Conservation (phyloP, 2,113 vertebrate species). For the Psophia crepitans region DNA sequence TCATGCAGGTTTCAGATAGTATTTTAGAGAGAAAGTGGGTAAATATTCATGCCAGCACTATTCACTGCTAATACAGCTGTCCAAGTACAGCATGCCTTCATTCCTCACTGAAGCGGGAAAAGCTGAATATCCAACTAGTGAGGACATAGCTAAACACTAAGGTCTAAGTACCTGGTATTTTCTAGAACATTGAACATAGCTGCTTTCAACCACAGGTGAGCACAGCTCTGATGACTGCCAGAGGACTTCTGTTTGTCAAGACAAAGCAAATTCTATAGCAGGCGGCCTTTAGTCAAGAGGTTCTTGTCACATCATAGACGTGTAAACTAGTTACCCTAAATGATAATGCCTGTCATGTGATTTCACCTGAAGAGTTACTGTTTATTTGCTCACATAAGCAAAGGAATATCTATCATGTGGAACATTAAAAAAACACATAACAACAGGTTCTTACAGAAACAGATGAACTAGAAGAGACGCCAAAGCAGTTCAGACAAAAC, state of each 20-base stretch:
- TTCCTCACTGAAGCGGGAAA: not conserved
- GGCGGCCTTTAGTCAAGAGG: not conserved
- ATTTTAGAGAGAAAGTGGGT: not conserved
- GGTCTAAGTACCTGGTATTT: not conserved
- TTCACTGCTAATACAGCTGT: not conserved
- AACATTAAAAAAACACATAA: not conserved
- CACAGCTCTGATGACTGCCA: not conserved
- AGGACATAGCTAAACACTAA: not conserved
- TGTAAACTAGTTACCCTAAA: not conserved
- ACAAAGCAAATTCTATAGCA: not conserved
- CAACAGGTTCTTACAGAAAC: not conserved
- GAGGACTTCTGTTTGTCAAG: not conserved
- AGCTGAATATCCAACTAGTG: not conserved
- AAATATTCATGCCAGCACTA: not conserved
- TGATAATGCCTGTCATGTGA: rapidly evolving
- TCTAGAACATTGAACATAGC: not conserved
- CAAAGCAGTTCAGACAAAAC: not conserved
- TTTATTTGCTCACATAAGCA: not conserved
- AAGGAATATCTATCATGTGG: not conserved
- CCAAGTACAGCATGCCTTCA: not conserved
- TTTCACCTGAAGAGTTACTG: not conserved
- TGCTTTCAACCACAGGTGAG: not conserved
- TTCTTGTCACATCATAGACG: not conserved
- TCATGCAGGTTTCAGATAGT: not conserved
- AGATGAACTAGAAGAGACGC: not conserved